Conservation (phyloP, 2,113 vertebrate genomes). For the Hydropotes inermis region DNA sequence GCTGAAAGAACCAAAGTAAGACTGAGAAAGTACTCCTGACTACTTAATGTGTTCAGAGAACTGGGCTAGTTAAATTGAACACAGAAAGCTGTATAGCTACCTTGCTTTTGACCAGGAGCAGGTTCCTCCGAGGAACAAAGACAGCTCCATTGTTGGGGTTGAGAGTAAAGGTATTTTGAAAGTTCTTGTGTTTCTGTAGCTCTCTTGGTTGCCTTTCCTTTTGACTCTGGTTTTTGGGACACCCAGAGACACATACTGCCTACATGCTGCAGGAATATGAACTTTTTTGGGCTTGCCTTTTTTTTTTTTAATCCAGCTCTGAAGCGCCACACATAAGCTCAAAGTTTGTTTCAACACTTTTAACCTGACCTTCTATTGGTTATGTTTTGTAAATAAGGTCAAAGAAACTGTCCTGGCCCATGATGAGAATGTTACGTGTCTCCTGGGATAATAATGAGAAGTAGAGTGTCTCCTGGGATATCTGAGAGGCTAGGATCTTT, state of each 20-base stretch:
- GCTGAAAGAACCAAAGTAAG: not conserved
- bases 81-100: not conserved
- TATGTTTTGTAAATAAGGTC: not conserved
- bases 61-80: not conserved
- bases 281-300: not conserved
- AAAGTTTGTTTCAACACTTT: conserved; percentile 1
- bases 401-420: not conserved
- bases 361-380: not conserved
- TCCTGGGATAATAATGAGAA: too few relatives aligned
- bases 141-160: not conserved
- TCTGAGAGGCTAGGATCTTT: not conserved
- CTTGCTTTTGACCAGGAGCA: not conserved
- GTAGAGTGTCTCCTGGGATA: not conserved
- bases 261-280: not conserved
- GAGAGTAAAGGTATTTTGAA: not conserved
- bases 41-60: not conserved
- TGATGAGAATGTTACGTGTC: not conserved
- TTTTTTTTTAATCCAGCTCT: not conserved
- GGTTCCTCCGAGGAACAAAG: not conserved
- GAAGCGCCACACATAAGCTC: not conserved
- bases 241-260: not conserved
- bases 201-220: conserved; percentile 34
- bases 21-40: not conserved
- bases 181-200: not conserved
- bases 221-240: not conserved